Evolutionary conservation across 1,140 invertebrate species (phyloP).

Genomic region (Drosophila equinoxialis): DNA sequence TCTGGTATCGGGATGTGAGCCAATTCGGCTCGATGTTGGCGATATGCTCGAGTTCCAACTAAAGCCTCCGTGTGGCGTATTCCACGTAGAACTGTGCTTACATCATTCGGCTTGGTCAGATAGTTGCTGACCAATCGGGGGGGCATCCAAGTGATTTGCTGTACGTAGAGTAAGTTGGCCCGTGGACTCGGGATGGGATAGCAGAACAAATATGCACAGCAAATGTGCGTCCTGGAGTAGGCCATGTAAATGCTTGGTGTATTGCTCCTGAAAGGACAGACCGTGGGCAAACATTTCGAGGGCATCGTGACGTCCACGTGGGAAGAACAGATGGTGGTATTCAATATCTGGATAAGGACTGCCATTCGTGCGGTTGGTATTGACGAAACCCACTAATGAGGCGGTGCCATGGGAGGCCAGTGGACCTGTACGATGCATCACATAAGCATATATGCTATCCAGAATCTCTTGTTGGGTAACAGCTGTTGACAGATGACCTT

Average conservation of each 20-base stretch:
- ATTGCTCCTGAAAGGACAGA: slow-evolving; percentile 49
- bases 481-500: background rate
- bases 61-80: slow-evolving; percentile 86
- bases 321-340: slow-evolving; percentile 58
- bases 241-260: slow-evolving; percentile 26
- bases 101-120: slow-evolving; percentile 86
- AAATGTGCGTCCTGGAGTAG: slow-evolving; percentile 37
- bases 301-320: slow-evolving; percentile 35
- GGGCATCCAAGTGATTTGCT: slow-evolving; percentile 87
- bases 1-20: slow-evolving; percentile 85
- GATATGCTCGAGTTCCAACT: slow-evolving; percentile 85
- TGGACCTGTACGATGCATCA: slow-evolving; percentile 82
- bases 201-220: slow-evolving; percentile 86
- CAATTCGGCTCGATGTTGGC: slow-evolving; percentile 85
- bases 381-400: slow-evolving; percentile 56
- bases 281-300: slow-evolving; percentile 41
- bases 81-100: slow-evolving; percentile 87
- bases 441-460: slow-evolving; percentile 58
- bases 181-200: slow-evolving; percentile 88
- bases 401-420: slow-evolving; percentile 83
- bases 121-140: slow-evolving; percentile 90
- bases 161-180: slow-evolving; percentile 87
- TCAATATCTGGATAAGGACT: slow-evolving; percentile 76
- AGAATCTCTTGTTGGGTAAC: slow-evolving; percentile 46
- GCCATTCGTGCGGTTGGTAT: slow-evolving; percentile 47